phyloP scores from a whole-genome alignment of 2,797 vertebrate species.

The Furcifer pardalis region DNA sequence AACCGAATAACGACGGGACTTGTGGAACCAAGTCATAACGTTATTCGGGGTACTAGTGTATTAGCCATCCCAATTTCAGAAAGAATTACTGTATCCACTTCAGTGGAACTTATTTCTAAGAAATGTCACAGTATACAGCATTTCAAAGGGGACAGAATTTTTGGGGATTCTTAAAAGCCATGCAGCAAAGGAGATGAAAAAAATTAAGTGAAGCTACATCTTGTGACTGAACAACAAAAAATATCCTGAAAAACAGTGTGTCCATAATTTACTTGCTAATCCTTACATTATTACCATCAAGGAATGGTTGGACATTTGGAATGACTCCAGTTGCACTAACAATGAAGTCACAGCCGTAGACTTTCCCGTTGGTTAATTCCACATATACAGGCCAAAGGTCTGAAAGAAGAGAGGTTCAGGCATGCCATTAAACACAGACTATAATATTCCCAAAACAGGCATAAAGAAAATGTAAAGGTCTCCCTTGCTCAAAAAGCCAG shows the following conservation, averaged over 20 bases:
- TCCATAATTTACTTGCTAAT: background rate
- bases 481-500: too few species aligned
- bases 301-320: constrained; percentile 87
- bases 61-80: background rate
- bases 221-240: too few species aligned
- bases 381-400: constrained; percentile 90
- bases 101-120: background rate
- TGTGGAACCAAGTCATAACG: too few species aligned
- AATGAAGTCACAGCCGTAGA: constrained; percentile 90
- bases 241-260: background rate
- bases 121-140: background rate
- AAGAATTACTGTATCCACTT: too few species aligned
- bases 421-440: constrained; percentile 42
- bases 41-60: too few species aligned
- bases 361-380: constrained; percentile 88
- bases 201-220: background rate
- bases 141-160: constrained; percentile 1
- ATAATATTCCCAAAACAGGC: constrained; percentile 8
- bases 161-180: background rate
- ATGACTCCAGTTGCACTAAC: constrained; percentile 93
- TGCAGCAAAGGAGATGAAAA: too few species aligned
- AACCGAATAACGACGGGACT: too few species aligned
- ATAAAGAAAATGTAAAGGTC: background rate
- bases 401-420: constrained; percentile 59
- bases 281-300: constrained; percentile 88